These are phyloP conservation scores for Margaritifera margaritifera DNA, from an alignment of 2,888 invertebrate genomes.

Conservation along the genomic window DNA sequence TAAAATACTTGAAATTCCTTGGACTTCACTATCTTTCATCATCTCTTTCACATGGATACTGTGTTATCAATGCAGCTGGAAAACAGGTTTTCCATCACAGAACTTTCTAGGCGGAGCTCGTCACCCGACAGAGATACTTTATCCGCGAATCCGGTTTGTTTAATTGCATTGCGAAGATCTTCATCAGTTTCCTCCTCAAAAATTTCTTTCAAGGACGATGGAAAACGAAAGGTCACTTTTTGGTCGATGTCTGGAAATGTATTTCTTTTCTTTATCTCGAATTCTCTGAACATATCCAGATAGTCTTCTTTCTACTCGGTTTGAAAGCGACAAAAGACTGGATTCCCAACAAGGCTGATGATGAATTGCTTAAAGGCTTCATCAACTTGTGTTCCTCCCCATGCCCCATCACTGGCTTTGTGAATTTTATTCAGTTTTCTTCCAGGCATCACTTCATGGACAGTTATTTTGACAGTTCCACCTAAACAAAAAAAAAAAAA, in stretches of 20 bases:
- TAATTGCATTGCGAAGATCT: conserved; percentile 14
- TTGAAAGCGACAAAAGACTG: neutral
- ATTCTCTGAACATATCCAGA: conserved; percentile 7
- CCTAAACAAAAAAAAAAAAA: too few species aligned
- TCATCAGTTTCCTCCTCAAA: conserved; percentile 19
- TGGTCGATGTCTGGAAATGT: neutral
- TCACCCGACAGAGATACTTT: conserved; percentile 17
- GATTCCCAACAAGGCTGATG: neutral
- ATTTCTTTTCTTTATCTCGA: conserved; percentile 7
- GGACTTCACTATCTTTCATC: conserved; percentile 5
- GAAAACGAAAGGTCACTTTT: conserved; percentile 10
- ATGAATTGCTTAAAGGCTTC: conserved; percentile 6
- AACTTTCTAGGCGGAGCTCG: conserved; percentile 13
- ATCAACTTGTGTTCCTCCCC: conserved; percentile 43
- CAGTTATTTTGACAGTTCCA: conserved; percentile 76
- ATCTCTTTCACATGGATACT: conserved; percentile 11
- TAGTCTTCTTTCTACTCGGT: conserved; percentile 1
- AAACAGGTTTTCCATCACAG: conserved; percentile 12
- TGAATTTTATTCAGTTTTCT: conserved; percentile 75
- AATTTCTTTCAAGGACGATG: conserved; percentile 13
- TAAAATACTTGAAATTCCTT: conserved; percentile 15
- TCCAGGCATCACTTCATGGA: conserved; percentile 73
- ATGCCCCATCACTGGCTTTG: conserved; percentile 75
- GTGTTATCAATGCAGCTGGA: conserved; percentile 8
- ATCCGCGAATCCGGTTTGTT: conserved; percentile 8